Evolutionary conservation across 2,888 invertebrate species (phyloP).

Genomic region (Drepanosiphum platanoidis): DNA sequence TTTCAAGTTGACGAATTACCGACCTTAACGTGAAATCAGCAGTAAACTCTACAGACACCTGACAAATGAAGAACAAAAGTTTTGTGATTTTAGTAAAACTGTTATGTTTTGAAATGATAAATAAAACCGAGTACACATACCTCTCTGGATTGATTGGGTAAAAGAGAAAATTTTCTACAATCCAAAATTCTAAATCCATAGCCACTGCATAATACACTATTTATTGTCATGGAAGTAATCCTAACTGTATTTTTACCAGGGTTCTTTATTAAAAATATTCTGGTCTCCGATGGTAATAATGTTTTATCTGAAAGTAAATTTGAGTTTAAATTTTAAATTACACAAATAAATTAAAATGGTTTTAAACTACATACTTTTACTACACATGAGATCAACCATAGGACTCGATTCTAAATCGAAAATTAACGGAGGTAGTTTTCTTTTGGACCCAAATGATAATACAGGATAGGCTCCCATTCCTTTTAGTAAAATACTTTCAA

Average conservation of each 20-base stretch:
- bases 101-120: not conserved
- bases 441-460: conserved; percentile 52
- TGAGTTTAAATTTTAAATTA: not conserved
- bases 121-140: not conserved
- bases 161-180: conserved; percentile 54
- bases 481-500: conserved; percentile 57
- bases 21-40: conserved; percentile 49
- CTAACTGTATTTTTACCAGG: conserved; percentile 54
- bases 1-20: conserved; percentile 49
- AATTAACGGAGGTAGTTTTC: conserved; percentile 52
- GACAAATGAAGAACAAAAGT: not conserved
- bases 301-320: conserved; percentile 46
- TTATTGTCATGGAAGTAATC: conserved; percentile 55
- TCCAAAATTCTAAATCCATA: conserved; percentile 58
- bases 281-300: conserved; percentile 50
- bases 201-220: conserved; percentile 47
- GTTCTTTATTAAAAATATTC: conserved; percentile 62
- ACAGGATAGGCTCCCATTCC: conserved; percentile 61
- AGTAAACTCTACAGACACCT: conserved; percentile 56
- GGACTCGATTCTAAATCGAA: conserved; percentile 58
- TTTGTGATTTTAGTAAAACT: not conserved
- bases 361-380: conserved; percentile 44
- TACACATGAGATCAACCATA: conserved; percentile 55
- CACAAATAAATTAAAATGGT: not conserved
- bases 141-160: conserved; percentile 58